Evolutionary conservation across 92 coral and sea anemone species (phyloP), one percentile per base, ranked within the genome.

Genomic region (Epizoanthus scotinus): DNA sequence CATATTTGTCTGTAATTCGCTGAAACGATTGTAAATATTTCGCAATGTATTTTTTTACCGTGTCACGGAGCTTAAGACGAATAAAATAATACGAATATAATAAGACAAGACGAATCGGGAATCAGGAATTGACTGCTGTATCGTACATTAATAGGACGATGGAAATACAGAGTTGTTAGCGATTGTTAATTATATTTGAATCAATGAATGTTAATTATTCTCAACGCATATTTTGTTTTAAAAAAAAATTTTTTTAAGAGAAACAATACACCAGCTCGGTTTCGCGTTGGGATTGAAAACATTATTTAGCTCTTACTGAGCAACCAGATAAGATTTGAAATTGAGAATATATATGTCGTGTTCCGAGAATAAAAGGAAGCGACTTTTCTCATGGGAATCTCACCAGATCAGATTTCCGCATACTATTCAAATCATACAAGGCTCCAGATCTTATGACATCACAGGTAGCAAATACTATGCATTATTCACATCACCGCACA

Each of bases 401-500:
- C 28, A 47, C 25, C 68, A 22, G 34, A 73, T 75, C 57, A 75
- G 59, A 67, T 75, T 75, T 38, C 81, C 68, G 68, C 68, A 40
- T 58, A 18, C 24, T 60, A 63, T n/a, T 31, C 68, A 2, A 40
- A 59, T 44, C 52, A 15, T 44, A 44, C 52, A 44, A 44, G 13
- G 52, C 1, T 8, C 52, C 52, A 44, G 56, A 22, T 29, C 79
- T 29, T 75, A 75, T 75, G 81, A 75, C 81, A 75, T 75, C 81
- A 75, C 81, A 75, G 56, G 25, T 21, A n/a, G 66, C 29, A 13
- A 58, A 75, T 75, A 53, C 56, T 68, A 59, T 29, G 40, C 81
- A 59, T 75, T 20, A 38, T 38, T 75, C 52, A 44, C n/a, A n/a
- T n/a, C n/a, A n/a, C n/a, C n/a, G n/a, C n/a, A n/a, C 2, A 44